Conservation (phyloP, 1,140 invertebrate species). For the Metaphire vulgaris region DNA sequence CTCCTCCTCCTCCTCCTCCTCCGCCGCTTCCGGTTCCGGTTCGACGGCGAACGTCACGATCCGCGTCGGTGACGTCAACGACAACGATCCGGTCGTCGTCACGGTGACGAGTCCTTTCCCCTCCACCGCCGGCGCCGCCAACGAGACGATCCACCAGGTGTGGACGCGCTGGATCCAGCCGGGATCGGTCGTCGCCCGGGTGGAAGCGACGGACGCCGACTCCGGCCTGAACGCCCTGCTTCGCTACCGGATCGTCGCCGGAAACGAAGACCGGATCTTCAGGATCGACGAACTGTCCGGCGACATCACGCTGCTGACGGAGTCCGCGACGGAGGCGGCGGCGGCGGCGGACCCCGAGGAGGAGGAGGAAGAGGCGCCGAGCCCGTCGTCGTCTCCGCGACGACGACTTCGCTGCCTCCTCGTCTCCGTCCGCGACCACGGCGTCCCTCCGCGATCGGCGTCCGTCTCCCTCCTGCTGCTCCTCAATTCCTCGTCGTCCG, state of each 20-base stretch:
- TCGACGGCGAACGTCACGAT: constrained; percentile 1
- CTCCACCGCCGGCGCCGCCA: too few relatives aligned
- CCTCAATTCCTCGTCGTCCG: background rate
- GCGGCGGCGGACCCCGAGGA: too few relatives aligned
- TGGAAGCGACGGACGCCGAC: too few relatives aligned
- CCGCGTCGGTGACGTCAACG: background rate
- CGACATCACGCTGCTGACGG: background rate
- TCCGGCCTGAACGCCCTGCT: background rate
- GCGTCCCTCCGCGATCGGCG: background rate
- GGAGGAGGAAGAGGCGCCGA: too few relatives aligned
- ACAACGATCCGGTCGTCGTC: background rate
- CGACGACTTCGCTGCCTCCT: background rate
- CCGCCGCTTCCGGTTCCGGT: background rate
- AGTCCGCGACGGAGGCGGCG: background rate
- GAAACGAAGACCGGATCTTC: background rate
- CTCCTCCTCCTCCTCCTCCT: background rate
- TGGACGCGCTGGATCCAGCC: background rate
- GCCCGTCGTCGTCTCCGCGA: too few relatives aligned
- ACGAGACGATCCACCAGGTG: background rate
- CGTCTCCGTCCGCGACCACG: background rate
- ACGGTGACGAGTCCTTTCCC: too few relatives aligned
- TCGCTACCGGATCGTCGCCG: background rate
- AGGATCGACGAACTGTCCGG: background rate
- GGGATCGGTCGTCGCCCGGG: too few relatives aligned
- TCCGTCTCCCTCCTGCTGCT: background rate